Base-by-base conservation (phyloP, 2,888 invertebrate genomes). In the Pristionchus arcanus region DNA sequence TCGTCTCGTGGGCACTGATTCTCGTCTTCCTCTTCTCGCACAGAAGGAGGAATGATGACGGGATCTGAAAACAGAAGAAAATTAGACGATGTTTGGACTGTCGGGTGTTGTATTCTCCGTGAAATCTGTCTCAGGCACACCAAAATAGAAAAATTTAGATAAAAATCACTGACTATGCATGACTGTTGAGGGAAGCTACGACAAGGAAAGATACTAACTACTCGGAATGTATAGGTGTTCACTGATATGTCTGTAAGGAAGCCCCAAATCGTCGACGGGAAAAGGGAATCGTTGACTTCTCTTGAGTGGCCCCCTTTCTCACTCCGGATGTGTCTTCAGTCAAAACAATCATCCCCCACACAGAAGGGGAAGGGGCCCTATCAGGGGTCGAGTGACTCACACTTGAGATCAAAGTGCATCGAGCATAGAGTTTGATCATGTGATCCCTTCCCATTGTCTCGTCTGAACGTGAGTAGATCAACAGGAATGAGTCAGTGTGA, bases 401-500 rank as follows among this genome's bases (percentile, higher is more conserved):
- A 59, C 66, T 85, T 11, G 63, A 85, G 63, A 37, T 85, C 59
- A 63, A 34, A 63, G 63, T 85, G 49, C 59, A 53, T 16, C 28
- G 85, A 28, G 9, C 34, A 25, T 59, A 31, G 55, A 59, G 63
- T 37, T n/a, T 11, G 59, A 16, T 85, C 59, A 59, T 55, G 21
- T 85, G 59, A 42, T 49, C 53, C 42, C 25, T 85, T 31, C 63
- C 66, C 63, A 84, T 59, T 53, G 55, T 59, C 85, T 59, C 49
- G 16, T 25, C 71, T 31, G 81, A 81, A 81, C 81, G 81, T 81
- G 81, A 31, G 81, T 49, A 81, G 81, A 81, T 81, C 81, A 81
- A 81, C 81, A 81, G 77, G 28, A 81, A 81, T 81, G 81, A 81
- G 53, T 81, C 81, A 81, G 55, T 85, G 55, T 83, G 53, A 81